Base-by-base conservation (phyloP, 2,113 vertebrate species). In the Dendrocopos noguchii region DNA sequence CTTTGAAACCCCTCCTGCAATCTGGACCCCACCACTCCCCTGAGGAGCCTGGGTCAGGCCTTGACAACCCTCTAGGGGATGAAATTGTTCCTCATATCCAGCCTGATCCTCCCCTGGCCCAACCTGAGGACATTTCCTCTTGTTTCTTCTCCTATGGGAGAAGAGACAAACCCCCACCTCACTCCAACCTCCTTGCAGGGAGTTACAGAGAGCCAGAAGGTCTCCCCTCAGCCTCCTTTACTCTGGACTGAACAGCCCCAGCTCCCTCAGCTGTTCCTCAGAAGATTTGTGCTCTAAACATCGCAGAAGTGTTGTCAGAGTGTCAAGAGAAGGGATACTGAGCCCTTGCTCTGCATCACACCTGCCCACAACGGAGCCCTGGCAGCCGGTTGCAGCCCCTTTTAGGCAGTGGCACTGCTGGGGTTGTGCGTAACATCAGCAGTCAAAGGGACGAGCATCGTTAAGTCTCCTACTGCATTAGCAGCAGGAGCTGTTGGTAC, bases 401-500 rank as follows among this genome's bases (percentile, higher is more conserved):
- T 14, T n/a, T 29, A 16, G 15, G n/a, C 7, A 2, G 57, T 14
- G 1, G 3, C 33, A 9, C 18, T 2, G 13, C 6, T 12, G n/a
- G 46, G 28, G 7, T 3, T 3, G 39, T 5, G 5, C 5, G 10
- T 5, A 1, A 1, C 7, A n/a, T 34, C 39, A 4, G 34, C 2
- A 15, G 34, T 12, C 4, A 2, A 29, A 46, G 50, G 3, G n/a
- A 12, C 0, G 0, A 22, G 44, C 59, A 11, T 1, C 2, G 4
- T 19, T 5, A 4, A 13, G 53, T 6, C 28, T 7, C 74, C 10
- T 9, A 7, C 55, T n/a, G 53, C 47, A 1, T 56, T 14, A 60
- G 68, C 80, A 4, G 21, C 28, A 2, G 36, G 11, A 36, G 80
- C 80, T 22, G 52, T 6, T 65, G 73, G 60, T 7, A 24, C 12